Evolutionary conservation across 1,140 invertebrate species (phyloP).

Genomic region (Leptinotarsa lineolata): DNA sequence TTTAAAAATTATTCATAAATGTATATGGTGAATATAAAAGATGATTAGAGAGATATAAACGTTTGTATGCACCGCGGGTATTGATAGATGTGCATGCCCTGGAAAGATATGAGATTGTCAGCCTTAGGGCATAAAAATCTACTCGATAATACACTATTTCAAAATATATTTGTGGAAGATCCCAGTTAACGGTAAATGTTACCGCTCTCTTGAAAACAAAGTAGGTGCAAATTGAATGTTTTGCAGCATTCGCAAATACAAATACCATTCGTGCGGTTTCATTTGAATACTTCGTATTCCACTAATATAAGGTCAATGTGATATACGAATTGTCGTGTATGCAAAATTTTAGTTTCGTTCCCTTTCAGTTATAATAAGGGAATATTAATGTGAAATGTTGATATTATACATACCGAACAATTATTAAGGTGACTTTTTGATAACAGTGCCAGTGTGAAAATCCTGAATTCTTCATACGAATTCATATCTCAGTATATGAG

Average conservation of each 20-base stretch:
- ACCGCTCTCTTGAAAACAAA: background rate
- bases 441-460: background rate
- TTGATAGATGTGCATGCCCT: too few species aligned
- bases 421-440: background rate
- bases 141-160: too few species aligned
- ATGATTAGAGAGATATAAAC: too few species aligned
- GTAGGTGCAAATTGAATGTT: background rate
- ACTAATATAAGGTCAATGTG: background rate
- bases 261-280: conserved; percentile 9
- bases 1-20: too few species aligned
- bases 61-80: too few species aligned
- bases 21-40: too few species aligned
- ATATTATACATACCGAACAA: background rate
- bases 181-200: too few species aligned
- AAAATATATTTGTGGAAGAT: too few species aligned
- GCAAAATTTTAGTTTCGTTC: background rate
- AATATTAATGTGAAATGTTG: background rate
- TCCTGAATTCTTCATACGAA: background rate
- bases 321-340: background rate
- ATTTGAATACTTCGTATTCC: conserved; percentile 8
- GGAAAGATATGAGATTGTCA: too few species aligned
- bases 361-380: background rate
- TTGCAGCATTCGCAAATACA: background rate
- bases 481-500: background rate
- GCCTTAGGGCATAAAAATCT: too few species aligned